A percentile compares a stretch with the other conserved stretches of the same genome.
Conservation (phyloP, 1,140 invertebrate genomes). For the Drosophila kanapiae region DNA sequence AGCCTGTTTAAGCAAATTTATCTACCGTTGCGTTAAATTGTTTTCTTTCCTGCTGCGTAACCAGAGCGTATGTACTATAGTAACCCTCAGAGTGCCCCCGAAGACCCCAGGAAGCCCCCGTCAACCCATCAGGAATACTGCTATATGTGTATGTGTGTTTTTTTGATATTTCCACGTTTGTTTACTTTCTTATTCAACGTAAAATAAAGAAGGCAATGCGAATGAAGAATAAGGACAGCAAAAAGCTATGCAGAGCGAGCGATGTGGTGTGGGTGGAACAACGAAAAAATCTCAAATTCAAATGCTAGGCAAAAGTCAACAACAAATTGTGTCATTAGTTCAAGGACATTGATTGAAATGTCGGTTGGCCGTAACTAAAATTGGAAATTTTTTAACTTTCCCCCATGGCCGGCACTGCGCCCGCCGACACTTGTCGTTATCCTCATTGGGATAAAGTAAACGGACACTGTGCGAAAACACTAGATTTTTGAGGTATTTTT, state of each 20-base stretch:
- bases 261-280: too few relatives aligned
- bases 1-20: constrained; percentile 63
- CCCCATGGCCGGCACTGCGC: neutral
- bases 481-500: too few relatives aligned
- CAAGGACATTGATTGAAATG: constrained; percentile 71
- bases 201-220: constrained; percentile 37
- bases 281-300: constrained; percentile 48
- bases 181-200: constrained; percentile 64
- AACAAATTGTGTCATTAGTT: constrained; percentile 71
- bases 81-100: constrained; percentile 7
- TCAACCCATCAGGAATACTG: neutral
- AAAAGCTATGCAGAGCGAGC: constrained; percentile 23
- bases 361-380: constrained; percentile 58
- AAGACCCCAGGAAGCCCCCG: neutral
- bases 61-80: constrained; percentile 39
- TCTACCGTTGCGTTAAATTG: constrained; percentile 69
- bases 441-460: neutral
- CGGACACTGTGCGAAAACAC: neutral
- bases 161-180: constrained; percentile 58
- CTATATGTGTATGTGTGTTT: constrained; percentile 16
- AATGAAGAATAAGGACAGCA: neutral
- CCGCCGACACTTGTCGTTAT: neutral
- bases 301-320: constrained; percentile 44
- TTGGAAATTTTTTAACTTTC: constrained; percentile 28
- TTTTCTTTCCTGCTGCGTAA: constrained; percentile 66